These are phyloP conservation scores for Aradus depressus DNA, from an alignment of 2,888 invertebrate species.

Conservation along the genomic window DNA sequence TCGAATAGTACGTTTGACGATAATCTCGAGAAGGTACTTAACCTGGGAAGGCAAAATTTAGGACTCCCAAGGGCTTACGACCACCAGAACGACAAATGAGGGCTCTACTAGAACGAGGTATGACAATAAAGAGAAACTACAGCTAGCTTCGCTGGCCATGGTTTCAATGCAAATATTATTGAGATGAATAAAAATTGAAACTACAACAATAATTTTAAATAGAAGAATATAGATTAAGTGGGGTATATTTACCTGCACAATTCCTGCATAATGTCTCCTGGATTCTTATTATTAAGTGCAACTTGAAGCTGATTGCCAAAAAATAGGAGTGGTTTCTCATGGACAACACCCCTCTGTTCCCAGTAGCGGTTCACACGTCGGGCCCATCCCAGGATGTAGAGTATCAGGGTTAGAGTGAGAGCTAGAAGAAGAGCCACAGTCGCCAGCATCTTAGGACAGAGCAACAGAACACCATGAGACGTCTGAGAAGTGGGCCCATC, in stretches of 20 bases:
- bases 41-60: too few relatives aligned
- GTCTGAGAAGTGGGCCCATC: too few relatives aligned
- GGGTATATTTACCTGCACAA: not conserved
- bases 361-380: conserved; percentile 14
- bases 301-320: conserved; percentile 19
- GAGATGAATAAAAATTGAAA: not conserved
- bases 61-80: too few relatives aligned
- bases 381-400: conserved; percentile 6
- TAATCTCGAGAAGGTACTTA: too few relatives aligned
- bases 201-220: not conserved
- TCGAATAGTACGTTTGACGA: too few relatives aligned
- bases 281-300: not conserved
- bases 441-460: conserved; percentile 5
- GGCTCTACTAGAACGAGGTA: too few relatives aligned
- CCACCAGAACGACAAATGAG: too few relatives aligned
- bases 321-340: conserved; percentile 11
- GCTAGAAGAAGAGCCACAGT: not conserved
- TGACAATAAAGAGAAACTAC: too few relatives aligned
- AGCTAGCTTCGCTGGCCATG: too few relatives aligned
- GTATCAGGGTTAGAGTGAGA: not conserved
- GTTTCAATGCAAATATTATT: too few relatives aligned
- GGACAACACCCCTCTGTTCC: conserved; percentile 12
- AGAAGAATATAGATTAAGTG: not conserved
- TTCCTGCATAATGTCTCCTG: not conserved
- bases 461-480: too few relatives aligned